Evolutionary conservation across 92 coral and sea anemone species (phyloP).

Genomic region (Porites cylindrica): DNA sequence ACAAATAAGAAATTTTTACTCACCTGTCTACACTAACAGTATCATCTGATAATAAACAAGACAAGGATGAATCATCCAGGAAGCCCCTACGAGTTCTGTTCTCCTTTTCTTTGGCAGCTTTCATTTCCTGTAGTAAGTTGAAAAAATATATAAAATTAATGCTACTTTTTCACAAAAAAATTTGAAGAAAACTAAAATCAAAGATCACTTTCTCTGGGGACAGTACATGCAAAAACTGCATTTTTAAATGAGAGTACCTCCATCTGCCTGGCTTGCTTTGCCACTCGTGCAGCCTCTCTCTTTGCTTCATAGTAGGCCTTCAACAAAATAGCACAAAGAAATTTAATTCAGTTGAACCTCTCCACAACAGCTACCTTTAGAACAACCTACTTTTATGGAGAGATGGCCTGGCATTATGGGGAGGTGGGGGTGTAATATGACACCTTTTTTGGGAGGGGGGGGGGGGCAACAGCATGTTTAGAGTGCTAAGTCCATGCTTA

Average conservation of each 20-base stretch:
- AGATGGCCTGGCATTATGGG: neutral
- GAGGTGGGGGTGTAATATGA: neutral
- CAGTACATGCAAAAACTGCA: neutral
- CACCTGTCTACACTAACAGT: slow-evolving; percentile 78
- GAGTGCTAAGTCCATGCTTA: too few relatives aligned
- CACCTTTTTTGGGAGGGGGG: neutral
- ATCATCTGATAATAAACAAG: slow-evolving; percentile 90
- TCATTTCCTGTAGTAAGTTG: slow-evolving; percentile 36
- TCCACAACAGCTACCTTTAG: too few relatives aligned
- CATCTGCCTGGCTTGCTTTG: slow-evolving; percentile 78
- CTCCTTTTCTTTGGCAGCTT: slow-evolving; percentile 62
- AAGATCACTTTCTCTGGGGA: neutral
- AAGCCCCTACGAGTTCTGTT: slow-evolving; percentile 55
- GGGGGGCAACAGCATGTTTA: too few relatives aligned
- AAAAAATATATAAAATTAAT: too few relatives aligned
- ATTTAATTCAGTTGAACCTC: neutral
- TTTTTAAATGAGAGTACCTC: slow-evolving; percentile 51
- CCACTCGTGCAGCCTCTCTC: slow-evolving; percentile 89
- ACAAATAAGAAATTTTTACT: too few relatives aligned
- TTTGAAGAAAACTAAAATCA: neutral
- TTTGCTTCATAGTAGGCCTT: slow-evolving; percentile 93
- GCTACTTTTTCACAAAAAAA: too few relatives aligned
- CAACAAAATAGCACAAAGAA: neutral
- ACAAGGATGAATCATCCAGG: slow-evolving; percentile 81
- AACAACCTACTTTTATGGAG: neutral